Evolutionary conservation across 1,140 invertebrate genomes (phyloP).

Genomic region (Cydia fagiglandana): DNA sequence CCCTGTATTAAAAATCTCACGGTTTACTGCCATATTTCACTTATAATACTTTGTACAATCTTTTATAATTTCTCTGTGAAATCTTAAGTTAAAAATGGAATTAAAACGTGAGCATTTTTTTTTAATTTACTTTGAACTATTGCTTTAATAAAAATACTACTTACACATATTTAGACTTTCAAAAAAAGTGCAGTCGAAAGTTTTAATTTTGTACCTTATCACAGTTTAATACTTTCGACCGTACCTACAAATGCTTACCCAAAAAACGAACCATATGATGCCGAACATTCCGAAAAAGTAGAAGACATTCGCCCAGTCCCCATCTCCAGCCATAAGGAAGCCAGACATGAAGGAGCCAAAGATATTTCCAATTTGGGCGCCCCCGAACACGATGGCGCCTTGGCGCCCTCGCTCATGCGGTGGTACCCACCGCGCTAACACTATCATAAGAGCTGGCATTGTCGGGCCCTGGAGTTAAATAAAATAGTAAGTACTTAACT

Average conservation of each 20-base stretch:
- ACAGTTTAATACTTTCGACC: too few relatives aligned
- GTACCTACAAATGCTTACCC: conserved; percentile 72
- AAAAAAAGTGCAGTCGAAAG: not conserved
- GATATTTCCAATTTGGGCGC: conserved; percentile 88
- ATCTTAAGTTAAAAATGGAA: too few relatives aligned
- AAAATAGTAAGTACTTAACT: not conserved
- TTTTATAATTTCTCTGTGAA: too few relatives aligned
- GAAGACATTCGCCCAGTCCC: conserved; percentile 88
- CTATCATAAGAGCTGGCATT: conserved; percentile 86
- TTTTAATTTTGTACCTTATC: too few relatives aligned
- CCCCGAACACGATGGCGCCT: conserved; percentile 86
- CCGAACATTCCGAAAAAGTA: conserved; percentile 90
- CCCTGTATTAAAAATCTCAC: too few relatives aligned
- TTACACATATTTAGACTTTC: too few relatives aligned
- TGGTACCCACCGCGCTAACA: conserved; percentile 88
- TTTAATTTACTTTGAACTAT: too few relatives aligned
- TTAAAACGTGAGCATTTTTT: too few relatives aligned
- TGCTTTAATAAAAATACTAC: too few relatives aligned
- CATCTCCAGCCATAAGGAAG: conserved; percentile 81
- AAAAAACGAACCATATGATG: conserved; percentile 85
- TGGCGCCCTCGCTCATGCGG: conserved; percentile 85
- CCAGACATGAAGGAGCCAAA: conserved; percentile 86
- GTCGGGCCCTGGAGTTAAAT: conserved; percentile 82
- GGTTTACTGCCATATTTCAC: too few relatives aligned
- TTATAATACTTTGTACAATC: too few relatives aligned